phyloP scores from a whole-genome alignment of 2,113 vertebrate species.

The Pelmatolapia mariae region DNA sequence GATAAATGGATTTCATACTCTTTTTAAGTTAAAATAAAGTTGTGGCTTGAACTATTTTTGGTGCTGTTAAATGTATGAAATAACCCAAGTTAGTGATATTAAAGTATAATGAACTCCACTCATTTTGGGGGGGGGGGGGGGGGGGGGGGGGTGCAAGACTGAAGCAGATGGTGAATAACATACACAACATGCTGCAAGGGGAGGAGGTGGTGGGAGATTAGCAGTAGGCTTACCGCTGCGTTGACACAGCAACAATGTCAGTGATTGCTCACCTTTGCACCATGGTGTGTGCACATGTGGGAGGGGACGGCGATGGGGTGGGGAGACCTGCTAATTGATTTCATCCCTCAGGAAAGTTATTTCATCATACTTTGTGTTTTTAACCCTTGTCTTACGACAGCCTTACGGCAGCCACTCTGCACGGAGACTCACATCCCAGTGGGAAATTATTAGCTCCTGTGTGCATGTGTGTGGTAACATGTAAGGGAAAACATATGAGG shows the following conservation, averaged over 20 bases:
- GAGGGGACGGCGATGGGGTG: not conserved
- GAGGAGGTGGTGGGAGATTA: not conserved
- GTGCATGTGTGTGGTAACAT: not conserved
- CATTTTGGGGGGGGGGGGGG: not conserved
- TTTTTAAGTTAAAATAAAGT: not conserved
- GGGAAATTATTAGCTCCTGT: slow-evolving; percentile 31
- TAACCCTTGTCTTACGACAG: slow-evolving; percentile 60
- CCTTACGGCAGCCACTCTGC: slow-evolving; percentile 42
- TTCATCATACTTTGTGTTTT: slow-evolving; percentile 77
- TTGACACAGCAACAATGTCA: slow-evolving; percentile 33
- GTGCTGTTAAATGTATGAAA: not conserved
- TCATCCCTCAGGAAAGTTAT: slow-evolving; percentile 61
- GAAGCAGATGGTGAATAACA: not conserved
- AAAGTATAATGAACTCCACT: not conserved
- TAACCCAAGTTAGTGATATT: not conserved
- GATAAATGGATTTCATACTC: not conserved
- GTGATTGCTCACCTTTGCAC: slow-evolving; percentile 56
- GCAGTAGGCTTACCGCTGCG: slow-evolving; percentile 3
- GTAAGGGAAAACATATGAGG: not conserved
- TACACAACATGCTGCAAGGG: not conserved
- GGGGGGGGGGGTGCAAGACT: not conserved
- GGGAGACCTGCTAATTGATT: slow-evolving; percentile 69
- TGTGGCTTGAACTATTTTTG: not conserved
- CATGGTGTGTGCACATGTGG: slow-evolving; percentile 1
- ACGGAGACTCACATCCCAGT: not conserved